Evolutionary conservation across 2,797 vertebrate species (phyloP).

Genomic region (Chromobotia macracanthus): DNA sequence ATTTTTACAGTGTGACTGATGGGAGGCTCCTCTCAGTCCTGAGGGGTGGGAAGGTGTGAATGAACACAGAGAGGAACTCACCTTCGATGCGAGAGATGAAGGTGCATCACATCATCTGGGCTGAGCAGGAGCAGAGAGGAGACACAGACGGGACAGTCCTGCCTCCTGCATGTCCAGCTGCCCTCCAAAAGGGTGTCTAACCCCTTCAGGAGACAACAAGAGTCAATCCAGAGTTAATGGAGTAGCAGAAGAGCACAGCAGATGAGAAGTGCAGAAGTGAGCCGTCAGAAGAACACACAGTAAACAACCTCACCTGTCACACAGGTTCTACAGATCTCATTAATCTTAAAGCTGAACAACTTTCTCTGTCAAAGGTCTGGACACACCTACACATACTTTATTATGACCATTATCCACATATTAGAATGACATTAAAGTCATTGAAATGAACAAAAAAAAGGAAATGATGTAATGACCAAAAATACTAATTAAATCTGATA

Average conservation of each 20-base stretch:
- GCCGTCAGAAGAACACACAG: conserved; percentile 37
- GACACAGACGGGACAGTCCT: conserved; percentile 61
- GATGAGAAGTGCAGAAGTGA: conserved; percentile 39
- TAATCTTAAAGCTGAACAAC: no score
- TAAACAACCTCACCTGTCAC: not conserved
- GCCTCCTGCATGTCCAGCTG: conserved; percentile 64
- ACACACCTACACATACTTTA: not conserved
- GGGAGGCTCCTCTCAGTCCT: conserved; percentile 49
- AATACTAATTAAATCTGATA: no score
- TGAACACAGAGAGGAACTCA: conserved; percentile 71
- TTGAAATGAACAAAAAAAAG: no score
- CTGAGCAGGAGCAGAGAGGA: conserved; percentile 62
- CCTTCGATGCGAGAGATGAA: conserved; percentile 63
- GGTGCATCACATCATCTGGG: conserved; percentile 55
- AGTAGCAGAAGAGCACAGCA: conserved; percentile 59
- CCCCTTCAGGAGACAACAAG: conserved; percentile 78
- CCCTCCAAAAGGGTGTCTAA: conserved; percentile 73
- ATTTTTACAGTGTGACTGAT: conserved; percentile 50
- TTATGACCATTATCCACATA: not conserved
- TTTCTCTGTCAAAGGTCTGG: not conserved
- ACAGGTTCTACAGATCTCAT: not conserved
- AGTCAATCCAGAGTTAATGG: conserved; percentile 76
- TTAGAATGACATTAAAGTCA: no score
- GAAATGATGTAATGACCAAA: no score
- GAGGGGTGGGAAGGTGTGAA: conserved; percentile 34